Evolutionary conservation across 2,888 invertebrate genomes (phyloP), one percentile per base, ranked within the genome.

Genomic region (Prenolepis imparis): DNA sequence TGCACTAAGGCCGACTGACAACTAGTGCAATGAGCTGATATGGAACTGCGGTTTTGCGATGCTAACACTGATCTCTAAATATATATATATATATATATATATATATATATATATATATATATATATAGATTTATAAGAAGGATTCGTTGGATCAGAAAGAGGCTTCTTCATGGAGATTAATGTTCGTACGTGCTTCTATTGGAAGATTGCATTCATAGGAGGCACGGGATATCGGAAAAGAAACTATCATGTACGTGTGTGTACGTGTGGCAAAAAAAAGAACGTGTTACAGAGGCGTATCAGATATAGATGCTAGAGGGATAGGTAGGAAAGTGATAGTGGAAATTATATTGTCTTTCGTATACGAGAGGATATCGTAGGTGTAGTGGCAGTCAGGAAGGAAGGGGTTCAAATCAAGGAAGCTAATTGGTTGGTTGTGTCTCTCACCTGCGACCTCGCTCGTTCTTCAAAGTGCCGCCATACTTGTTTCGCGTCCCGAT

Each of bases 401-500:
- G 48, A 3, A 6, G 87, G 89, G 86, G 95, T 95, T 96, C 96
- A 96, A 96, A 95, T 95, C 95, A 95, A 95, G 95, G 95, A 95
- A 96, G 92, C 93, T 94, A 94, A 90, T 92, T 92, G 93, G 92
- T 91, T 93, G 90, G 91, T 95, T 95, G 96, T 96, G 96, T 96
- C 98, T 98, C 98, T 98, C 98, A 99, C 99, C 99, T 99, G 98
- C 99, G 98, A 97, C 99, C 99, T 96, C 98, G 98, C 97, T 99
- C 99, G 97, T 99, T 99, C 98, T 99, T 99, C 97, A 99, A 98
- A 96, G 99, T 98, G 96, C 99, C 99, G 96, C 99, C 99, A 97
- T 99, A 99, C 97, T 99, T 99, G 96, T 99, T 99, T 96, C 99
- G 98, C 97, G 98, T 98, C 96, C 99, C 99, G 97, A 99, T 98